Evolutionary conservation across 2,888 invertebrate species (phyloP).

Genomic region (Oxyteleia sp.): DNA sequence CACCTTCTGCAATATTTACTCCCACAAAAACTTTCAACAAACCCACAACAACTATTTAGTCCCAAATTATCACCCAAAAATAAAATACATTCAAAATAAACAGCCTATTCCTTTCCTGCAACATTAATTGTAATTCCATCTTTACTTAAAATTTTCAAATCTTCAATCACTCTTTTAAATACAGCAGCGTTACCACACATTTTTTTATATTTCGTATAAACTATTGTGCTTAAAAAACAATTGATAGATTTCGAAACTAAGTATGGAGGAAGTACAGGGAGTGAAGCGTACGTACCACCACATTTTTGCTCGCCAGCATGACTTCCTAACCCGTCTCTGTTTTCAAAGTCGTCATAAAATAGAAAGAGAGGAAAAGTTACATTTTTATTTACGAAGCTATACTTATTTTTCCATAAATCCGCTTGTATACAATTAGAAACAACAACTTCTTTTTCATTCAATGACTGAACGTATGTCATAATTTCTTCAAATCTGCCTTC

Average conservation of each 20-base stretch:
- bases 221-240: constrained; percentile 56
- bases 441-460: constrained; percentile 17
- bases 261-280: constrained; percentile 62
- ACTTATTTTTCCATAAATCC: constrained; percentile 41
- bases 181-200: constrained; percentile 48
- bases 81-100: constrained; percentile 53
- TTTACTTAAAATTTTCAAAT: constrained; percentile 48
- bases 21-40: constrained; percentile 35
- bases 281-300: constrained; percentile 57
- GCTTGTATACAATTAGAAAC: constrained; percentile 20
- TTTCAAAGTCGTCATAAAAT: constrained; percentile 44
- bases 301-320: too few species aligned
- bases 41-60: constrained; percentile 35
- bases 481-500: constrained; percentile 35
- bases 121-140: constrained; percentile 55
- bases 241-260: constrained; percentile 30
- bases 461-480: constrained; percentile 12
- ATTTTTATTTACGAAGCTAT: constrained; percentile 1
- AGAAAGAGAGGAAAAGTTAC: constrained; percentile 8
- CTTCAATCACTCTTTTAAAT: constrained; percentile 63
- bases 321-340: constrained; percentile 40
- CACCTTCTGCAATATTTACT: constrained; percentile 37
- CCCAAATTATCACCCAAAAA: constrained; percentile 41
- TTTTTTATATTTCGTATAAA: constrained; percentile 58
- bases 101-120: constrained; percentile 9